These are phyloP conservation scores for Acipenser transmontanus DNA, from an alignment of 2,797 vertebrate species.

Conservation along the genomic window DNA sequence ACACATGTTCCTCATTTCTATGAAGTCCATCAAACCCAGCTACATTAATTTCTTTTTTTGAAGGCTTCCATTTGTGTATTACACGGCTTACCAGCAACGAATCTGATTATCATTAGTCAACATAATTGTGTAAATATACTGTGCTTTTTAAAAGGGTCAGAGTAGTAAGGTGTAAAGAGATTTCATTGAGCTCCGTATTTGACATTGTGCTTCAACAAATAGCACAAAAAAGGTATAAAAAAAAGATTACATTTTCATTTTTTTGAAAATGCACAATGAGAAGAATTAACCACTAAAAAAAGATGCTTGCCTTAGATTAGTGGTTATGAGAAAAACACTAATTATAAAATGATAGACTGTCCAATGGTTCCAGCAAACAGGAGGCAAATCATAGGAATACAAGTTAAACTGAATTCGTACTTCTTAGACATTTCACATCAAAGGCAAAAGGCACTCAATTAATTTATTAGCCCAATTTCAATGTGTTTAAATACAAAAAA, in stretches of 20 bases:
- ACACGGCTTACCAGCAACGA: slow-evolving; percentile 3
- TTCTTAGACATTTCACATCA: too few species aligned
- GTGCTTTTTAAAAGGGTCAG: not conserved
- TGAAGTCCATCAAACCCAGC: slow-evolving; percentile 1
- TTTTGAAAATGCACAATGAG: slow-evolving; percentile 7
- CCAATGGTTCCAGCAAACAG: too few species aligned
- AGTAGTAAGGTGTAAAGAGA: too few species aligned
- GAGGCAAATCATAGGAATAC: too few species aligned
- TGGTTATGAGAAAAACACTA: too few species aligned
- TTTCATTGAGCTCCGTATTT: slow-evolving; percentile 4
- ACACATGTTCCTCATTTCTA: not conserved
- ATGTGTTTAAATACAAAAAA: too few species aligned
- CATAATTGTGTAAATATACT: not conserved
- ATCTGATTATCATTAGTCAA: not conserved
- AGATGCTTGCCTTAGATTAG: too few species aligned
- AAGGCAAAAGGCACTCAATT: too few species aligned
- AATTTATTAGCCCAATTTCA: too few species aligned
- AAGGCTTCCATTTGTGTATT: slow-evolving; percentile 11
- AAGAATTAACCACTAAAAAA: too few species aligned
- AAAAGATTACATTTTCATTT: slow-evolving; percentile 6
- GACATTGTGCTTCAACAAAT: slow-evolving; percentile 22
- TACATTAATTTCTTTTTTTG: not conserved
- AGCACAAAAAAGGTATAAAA: slow-evolving; percentile 18
- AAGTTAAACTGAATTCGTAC: too few species aligned
- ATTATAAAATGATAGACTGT: too few species aligned